Percentiles rank a stretch among this genome's conserved stretches.
These are phyloP conservation scores for Gastrophysa polygoni DNA, from an alignment of 2,888 invertebrate species.

Conservation along the genomic window DNA sequence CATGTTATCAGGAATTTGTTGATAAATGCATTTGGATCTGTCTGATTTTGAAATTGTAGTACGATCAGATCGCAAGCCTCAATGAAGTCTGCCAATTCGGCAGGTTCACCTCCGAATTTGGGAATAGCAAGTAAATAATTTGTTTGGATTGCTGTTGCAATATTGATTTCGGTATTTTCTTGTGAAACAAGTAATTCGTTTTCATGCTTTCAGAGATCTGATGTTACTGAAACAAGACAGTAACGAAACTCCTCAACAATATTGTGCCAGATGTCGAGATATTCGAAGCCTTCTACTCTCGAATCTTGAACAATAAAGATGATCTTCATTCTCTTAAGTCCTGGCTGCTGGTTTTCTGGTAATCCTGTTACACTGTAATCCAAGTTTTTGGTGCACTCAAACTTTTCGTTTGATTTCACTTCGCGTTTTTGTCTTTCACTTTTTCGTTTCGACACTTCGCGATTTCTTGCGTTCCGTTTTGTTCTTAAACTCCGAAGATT, in stretches of 20 bases:
- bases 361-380: neutral
- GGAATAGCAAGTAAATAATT: slow-evolving; percentile 1
- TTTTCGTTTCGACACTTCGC: neutral
- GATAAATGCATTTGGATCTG: no score
- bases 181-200: no score
- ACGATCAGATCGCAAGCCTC: neutral
- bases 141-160: neutral
- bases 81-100: neutral
- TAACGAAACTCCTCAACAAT: neutral
- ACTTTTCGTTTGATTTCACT: neutral
- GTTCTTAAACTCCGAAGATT: neutral
- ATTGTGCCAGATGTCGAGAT: neutral
- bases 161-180: neutral
- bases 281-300: neutral
- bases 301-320: neutral
- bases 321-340: neutral
- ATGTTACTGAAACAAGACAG: neutral
- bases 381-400: neutral
- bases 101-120: slow-evolving; percentile 2
- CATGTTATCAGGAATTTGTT: no score
- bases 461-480: neutral
- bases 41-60: neutral
- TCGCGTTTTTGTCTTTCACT: neutral
- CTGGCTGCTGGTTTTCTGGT: neutral
- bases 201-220: no score